A percentile compares a stretch with the other conserved stretches of the same genome.
Conservation (phyloP, 2,113 vertebrate species). For the Nesospiza acunhae region DNA sequence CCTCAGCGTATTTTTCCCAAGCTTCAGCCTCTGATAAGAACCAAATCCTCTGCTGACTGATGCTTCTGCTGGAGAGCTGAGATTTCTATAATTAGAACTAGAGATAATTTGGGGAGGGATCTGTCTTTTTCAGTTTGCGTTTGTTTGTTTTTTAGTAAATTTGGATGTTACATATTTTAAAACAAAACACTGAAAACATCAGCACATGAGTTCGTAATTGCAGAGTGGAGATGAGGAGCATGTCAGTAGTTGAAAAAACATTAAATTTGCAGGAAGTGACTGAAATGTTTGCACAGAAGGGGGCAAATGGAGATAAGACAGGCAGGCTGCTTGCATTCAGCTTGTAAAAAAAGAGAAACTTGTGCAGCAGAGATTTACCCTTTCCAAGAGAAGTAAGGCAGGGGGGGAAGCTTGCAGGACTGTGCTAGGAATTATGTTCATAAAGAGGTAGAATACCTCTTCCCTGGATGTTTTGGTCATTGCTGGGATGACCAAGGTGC, state of each 20-base stretch:
- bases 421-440: not conserved
- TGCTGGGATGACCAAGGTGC: not conserved
- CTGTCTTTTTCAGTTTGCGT: not conserved
- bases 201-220: not conserved
- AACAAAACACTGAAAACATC: constrained; percentile 20
- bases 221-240: not conserved
- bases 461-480: not conserved
- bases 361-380: not conserved
- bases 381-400: not conserved
- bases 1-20: not conserved
- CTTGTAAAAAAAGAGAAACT: not conserved
- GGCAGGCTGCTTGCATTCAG: not conserved
- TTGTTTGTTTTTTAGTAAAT: not conserved
- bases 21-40: not conserved
- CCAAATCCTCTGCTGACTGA: not conserved
- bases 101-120: not conserved
- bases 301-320: constrained; percentile 49
- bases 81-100: not conserved
- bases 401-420: not conserved
- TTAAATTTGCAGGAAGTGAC: constrained; percentile 32
- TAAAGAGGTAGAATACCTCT: not conserved
- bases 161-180: not conserved
- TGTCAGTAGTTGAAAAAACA: not conserved
- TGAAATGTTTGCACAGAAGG: constrained; percentile 51
- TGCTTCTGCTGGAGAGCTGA: not conserved